Base-by-base conservation (phyloP, 1,140 invertebrate genomes). In the Drosophila takahashii region DNA sequence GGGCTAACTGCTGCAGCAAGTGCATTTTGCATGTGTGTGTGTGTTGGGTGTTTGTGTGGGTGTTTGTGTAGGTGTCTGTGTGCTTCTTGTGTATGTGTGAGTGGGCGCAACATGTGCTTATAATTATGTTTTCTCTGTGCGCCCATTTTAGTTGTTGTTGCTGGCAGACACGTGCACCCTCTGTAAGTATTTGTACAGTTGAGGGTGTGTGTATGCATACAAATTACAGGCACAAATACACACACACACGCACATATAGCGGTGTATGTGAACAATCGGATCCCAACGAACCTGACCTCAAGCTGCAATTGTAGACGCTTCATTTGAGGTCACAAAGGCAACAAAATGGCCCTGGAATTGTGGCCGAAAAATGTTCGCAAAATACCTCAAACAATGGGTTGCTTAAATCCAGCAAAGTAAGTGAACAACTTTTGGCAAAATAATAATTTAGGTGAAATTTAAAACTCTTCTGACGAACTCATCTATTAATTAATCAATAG, bases 121-220 rank as follows among this genome's bases (percentile, higher is more conserved):
- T 85, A 85, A 85, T 85, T 85, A 87, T 87, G 81, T 80, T 84
- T 85, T 80, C 77, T 79, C 71, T 69, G 58, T 69, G 65, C 54
- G 58, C 65, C 60, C 59, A 71, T 76, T 79, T 77, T 64, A 74
- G 51, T 75, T 75, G 39, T 67, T 76, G 72, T 34, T 26, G 36
- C 60, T 41, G 70, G 58, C 72, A 48, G 45, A 53, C 70, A 67
- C 52, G 45, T 70, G 48, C 45, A 52, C n/a, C 16, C 44, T 22
- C 37, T 34, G 34, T 34, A 26, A 41, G 58, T 44, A 41, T 32
- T 44, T 48, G 52, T 58, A 36, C 53, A 11, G 16, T 44, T 41
- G 57, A 47, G 29, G 27, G 53, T 18, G 22, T 52, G 45, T 48
- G 59, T 66, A 32, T 81, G 78, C 53, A 76, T 81, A 64, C 83